phyloP scores from a whole-genome alignment of 1,140 invertebrate genomes.

The Trypoxylus dichotomus region DNA sequence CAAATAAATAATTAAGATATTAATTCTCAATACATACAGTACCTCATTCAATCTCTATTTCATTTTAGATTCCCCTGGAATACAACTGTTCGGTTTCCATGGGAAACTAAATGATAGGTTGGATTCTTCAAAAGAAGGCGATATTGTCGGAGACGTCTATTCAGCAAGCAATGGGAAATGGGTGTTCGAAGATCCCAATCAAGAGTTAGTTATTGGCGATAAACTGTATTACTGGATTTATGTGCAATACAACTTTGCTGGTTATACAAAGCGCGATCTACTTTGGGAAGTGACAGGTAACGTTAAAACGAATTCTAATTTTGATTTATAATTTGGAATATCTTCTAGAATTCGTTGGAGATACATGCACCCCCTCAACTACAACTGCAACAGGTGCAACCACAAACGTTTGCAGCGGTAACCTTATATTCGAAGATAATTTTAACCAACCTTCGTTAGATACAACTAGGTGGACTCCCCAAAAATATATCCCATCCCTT shows the following conservation, averaged over 20 bases:
- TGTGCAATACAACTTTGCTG: conserved; percentile 43
- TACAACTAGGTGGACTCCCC: neutral
- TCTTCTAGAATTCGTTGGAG: neutral
- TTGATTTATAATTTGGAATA: neutral
- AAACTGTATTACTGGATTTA: conserved; percentile 48
- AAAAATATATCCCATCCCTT: conserved; percentile 18
- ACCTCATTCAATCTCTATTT: neutral
- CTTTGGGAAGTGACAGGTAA: conserved; percentile 20
- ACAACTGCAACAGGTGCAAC: neutral
- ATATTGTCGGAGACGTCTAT: conserved; percentile 39
- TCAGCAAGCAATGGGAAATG: conserved; percentile 39
- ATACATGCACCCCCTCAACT: neutral
- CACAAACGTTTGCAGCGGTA: neutral
- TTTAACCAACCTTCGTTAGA: neutral
- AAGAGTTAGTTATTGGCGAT: conserved; percentile 41
- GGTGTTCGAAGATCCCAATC: conserved; percentile 44
- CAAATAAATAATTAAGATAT: too few species aligned
- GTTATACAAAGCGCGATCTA: conserved; percentile 33
- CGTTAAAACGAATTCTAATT: neutral
- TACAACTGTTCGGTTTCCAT: conserved; percentile 48
- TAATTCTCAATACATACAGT: too few species aligned
- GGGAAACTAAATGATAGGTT: conserved; percentile 42
- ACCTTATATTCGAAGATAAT: conserved; percentile 13
- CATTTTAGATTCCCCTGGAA: conserved; percentile 42
- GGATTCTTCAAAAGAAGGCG: conserved; percentile 35